Percentiles rank a stretch among this genome's conserved stretches.
phyloP scores from a whole-genome alignment of 2,888 invertebrate species.

The Serripes groenlandicus region DNA sequence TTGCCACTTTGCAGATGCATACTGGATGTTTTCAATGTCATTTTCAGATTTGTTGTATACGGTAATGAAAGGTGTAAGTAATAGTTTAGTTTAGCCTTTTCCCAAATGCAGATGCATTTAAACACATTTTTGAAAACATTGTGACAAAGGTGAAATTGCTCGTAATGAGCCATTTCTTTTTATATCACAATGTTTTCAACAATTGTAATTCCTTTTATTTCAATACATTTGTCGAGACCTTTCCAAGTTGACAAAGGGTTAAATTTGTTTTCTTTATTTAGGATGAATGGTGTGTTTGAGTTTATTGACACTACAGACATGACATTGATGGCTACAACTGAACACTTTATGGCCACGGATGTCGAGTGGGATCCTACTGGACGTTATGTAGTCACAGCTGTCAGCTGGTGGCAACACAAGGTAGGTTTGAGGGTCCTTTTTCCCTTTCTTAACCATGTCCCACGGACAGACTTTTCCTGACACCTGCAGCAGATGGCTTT shows the following conservation, averaged over 20 bases:
- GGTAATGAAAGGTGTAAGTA: no score
- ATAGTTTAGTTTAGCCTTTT: no score
- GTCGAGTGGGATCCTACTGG: conserved; percentile 99
- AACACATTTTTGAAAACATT: not conserved
- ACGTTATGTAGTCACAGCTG: conserved; percentile 98
- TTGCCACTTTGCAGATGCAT: no score
- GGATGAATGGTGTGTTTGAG: conserved; percentile 93
- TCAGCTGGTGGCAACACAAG: conserved; percentile 98
- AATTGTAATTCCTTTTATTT: not conserved
- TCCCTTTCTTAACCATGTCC: no score
- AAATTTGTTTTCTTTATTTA: conserved; percentile 57
- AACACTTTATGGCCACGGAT: conserved; percentile 96
- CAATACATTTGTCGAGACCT: not conserved
- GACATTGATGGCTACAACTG: conserved; percentile 96
- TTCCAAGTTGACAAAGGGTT: not conserved
- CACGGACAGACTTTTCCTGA: no score
- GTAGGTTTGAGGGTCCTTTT: conserved; percentile 87
- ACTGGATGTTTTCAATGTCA: no score
- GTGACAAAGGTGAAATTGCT: not conserved
- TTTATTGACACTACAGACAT: conserved; percentile 98
- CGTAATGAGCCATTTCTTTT: not conserved
- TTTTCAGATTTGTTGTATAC: no score
- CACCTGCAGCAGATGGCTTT: no score
- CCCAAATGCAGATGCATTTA: not conserved
- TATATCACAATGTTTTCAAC: not conserved